Conservation (phyloP, 2,113 vertebrate species). For the Dasypus novemcinctus region DNA sequence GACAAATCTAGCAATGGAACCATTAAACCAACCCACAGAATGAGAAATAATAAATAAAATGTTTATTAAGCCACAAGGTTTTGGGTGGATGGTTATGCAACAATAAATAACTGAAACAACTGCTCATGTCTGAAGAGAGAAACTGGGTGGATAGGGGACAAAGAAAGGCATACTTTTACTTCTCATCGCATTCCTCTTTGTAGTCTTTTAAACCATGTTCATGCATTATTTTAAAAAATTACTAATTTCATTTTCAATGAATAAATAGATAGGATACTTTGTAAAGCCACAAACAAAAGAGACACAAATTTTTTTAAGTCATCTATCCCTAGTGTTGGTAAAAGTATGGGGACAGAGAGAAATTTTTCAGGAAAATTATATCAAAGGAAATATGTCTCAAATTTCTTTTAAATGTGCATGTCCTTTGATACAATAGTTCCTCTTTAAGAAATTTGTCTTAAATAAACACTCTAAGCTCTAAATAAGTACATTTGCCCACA, state of each 20-base stretch:
- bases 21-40: not conserved
- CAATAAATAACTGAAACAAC: not conserved
- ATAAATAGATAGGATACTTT: not conserved
- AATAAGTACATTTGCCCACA: not conserved
- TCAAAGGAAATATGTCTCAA: not conserved
- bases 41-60: not conserved
- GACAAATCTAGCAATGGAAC: not conserved
- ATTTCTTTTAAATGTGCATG: not conserved
- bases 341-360: not conserved
- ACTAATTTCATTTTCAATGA: not conserved
- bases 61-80: not conserved
- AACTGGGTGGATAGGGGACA: not conserved
- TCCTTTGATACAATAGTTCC: not conserved
- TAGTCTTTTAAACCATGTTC: not conserved
- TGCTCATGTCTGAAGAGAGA: not conserved
- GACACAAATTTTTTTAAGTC: not conserved
- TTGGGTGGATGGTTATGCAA: not conserved
- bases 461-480: not conserved
- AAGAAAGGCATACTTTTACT: not conserved
- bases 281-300: not conserved
- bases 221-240: not conserved
- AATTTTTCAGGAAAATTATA: not conserved
- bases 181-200: not conserved
- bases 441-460: not conserved
- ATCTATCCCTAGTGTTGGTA: not conserved